phyloP scores from a whole-genome alignment of 1,140 invertebrate species.

The Scaptomyza pallida region DNA sequence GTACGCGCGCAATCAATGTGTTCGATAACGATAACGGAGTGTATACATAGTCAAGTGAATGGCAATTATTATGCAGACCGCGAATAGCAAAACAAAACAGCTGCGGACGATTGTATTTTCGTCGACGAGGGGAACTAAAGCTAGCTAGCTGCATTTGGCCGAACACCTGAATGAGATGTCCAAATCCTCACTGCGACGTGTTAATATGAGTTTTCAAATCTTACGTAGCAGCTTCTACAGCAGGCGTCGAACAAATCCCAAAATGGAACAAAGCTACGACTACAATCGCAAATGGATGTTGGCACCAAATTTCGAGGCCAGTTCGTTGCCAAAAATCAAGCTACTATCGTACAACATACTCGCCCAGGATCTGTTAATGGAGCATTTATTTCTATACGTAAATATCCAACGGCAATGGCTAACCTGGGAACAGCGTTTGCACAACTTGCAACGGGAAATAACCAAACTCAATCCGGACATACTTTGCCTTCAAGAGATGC shows the following conservation, averaged over 20 bases:
- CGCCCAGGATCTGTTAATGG: slow-evolving; percentile 91
- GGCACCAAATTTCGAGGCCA: neutral
- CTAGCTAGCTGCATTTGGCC: neutral
- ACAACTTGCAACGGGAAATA: slow-evolving; percentile 90
- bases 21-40: slow-evolving; percentile 29
- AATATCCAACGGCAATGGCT: slow-evolving; percentile 86
- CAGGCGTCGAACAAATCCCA: neutral
- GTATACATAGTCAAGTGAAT: neutral
- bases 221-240: neutral
- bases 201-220: slow-evolving; percentile 17
- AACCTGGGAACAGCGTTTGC: slow-evolving; percentile 89
- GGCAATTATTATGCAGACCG: slow-evolving; percentile 13
- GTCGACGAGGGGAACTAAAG: neutral
- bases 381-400: slow-evolving; percentile 90
- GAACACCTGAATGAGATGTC: slow-evolving; percentile 45
- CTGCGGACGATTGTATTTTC: slow-evolving; percentile 1
- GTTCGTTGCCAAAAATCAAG: slow-evolving; percentile 38
- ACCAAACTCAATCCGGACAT: slow-evolving; percentile 89
- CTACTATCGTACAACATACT: slow-evolving; percentile 94
- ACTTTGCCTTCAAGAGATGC: slow-evolving; percentile 87
- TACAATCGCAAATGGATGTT: slow-evolving; percentile 43
- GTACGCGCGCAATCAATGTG: neutral
- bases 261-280: slow-evolving; percentile 46
- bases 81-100: slow-evolving; percentile 35
- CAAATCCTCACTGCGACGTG: slow-evolving; percentile 36